These are phyloP conservation scores for Telmatochromis brachygnathus DNA, from an alignment of 2,113 vertebrate genomes.

Conservation along the genomic window DNA sequence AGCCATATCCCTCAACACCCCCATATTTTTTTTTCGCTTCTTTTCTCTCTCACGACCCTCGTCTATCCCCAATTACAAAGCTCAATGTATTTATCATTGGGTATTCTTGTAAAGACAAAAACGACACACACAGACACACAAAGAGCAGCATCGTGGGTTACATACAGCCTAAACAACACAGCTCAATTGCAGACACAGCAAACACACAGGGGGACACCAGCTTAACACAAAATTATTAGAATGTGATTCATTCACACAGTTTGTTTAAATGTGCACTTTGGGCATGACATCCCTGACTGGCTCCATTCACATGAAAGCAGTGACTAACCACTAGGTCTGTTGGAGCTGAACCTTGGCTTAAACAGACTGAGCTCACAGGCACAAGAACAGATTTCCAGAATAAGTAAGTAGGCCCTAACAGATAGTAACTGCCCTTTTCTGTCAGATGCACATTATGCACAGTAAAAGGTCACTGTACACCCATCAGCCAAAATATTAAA, in stretches of 20 bases:
- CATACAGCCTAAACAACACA: neutral
- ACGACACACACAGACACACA: neutral
- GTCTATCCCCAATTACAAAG: conserved; percentile 56
- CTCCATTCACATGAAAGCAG: conserved; percentile 12
- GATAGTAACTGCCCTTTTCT: neutral
- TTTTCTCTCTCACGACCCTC: conserved; percentile 41
- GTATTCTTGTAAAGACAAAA: neutral
- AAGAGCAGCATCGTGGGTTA: neutral
- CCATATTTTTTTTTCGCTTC: conserved; percentile 52
- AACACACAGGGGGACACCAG: neutral
- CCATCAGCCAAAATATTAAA: neutral
- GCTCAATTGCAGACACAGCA: conserved; percentile 16
- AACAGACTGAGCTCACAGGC: conserved; percentile 7
- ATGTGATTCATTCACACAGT: conserved; percentile 24
- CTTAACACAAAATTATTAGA: conserved; percentile 15
- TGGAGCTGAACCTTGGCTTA: conserved; percentile 5
- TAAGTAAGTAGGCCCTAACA: neutral
- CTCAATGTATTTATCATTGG: conserved; percentile 39
- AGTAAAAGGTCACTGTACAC: neutral
- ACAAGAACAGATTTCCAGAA: neutral
- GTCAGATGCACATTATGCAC: neutral
- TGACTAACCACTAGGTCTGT: conserved; percentile 27
- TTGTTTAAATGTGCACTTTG: conserved; percentile 14
- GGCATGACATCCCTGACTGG: conserved; percentile 1
- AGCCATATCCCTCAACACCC: conserved; percentile 70